Percentiles rank a stretch among this genome's conserved stretches.
These are phyloP conservation scores for Trachymyrmex septentrionalis DNA, from an alignment of 1,140 invertebrate species.

Conservation along the genomic window DNA sequence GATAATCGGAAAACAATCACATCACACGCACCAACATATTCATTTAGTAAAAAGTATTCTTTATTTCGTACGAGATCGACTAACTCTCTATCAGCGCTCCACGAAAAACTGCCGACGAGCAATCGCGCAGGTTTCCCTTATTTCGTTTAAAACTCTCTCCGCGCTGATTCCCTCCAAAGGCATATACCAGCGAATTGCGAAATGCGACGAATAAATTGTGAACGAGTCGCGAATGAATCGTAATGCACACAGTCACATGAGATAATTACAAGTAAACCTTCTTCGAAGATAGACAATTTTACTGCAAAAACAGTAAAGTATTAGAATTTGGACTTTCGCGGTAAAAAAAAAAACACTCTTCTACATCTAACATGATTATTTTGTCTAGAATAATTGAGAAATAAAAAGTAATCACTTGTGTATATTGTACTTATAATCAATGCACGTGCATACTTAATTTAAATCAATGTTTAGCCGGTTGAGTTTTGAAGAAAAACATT, in stretches of 20 bases:
- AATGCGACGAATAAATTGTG: not conserved
- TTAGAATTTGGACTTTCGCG: not conserved
- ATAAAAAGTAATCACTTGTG: too few species aligned
- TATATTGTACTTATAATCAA: not conserved
- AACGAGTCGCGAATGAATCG: not conserved
- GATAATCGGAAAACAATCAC: constrained; percentile 19
- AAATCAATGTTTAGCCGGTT: not conserved
- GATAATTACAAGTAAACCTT: not conserved
- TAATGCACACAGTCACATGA: not conserved
- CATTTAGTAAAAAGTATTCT: not conserved
- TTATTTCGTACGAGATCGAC: not conserved
- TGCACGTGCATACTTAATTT: not conserved
- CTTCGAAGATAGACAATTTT: not conserved
- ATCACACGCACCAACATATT: not conserved
- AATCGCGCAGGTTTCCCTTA: not conserved
- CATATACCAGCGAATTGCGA: not conserved
- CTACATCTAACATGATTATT: not conserved
- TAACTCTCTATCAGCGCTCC: not conserved
- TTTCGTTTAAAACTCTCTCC: constrained; percentile 8
- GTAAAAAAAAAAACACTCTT: not conserved
- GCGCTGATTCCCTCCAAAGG: not conserved
- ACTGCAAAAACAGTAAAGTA: not conserved
- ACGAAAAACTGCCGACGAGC: not conserved
- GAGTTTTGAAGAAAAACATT: constrained; percentile 18
- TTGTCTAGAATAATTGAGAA: not conserved